Base-by-base conservation (phyloP, 2,797 vertebrate species). In the Dendrocincla fuliginosa region DNA sequence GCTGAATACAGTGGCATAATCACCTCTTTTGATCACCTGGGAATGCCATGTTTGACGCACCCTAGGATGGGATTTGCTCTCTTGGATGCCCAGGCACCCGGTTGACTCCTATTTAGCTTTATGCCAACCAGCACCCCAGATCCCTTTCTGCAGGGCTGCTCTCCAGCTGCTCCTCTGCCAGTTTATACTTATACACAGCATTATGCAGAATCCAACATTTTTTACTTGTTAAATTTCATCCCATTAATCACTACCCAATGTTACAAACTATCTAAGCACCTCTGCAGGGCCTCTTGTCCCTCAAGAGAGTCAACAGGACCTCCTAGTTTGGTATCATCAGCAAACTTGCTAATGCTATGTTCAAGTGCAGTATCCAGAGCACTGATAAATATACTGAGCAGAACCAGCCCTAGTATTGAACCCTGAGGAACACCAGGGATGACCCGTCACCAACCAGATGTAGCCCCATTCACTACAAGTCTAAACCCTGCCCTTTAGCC, bases 1-100 rank as follows among this genome's bases (percentile, higher is more conserved):
- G 1, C 8, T 11, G 11, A 70, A 50, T 2, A 27, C 6, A 37
- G 46, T 0, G 1, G 30, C 4, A 70, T 18, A 52, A 65, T 75
- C 27, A 32, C 13, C 3, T 42, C 7, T 70, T 80, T 33, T 16
- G 7, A 37, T 5, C 4, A 8, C 8, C 16, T 52, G 27, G 4
- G 56, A 19, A 42, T 50, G 4, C 16, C 17, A 9, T 33, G 16
- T 57, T 42, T 65, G 47, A 53, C 16, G 13, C 5, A 69, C 2
- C 12, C 18, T 32, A 57, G 25, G 33, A 30, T 20, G 16, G 0
- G 3, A 2, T 44, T 75, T 76, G 22, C 18, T 10, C 28, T 49
- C 37, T 28, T 0, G 4, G 32, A 20, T 78, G 11, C 32, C 30
- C 46, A 39, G 39, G 32, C 53, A 52, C 9, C 8, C 32, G 13